These are phyloP conservation scores for Psylliodes chrysocephalus DNA, from an alignment of 2,888 invertebrate species.

Conservation along the genomic window DNA sequence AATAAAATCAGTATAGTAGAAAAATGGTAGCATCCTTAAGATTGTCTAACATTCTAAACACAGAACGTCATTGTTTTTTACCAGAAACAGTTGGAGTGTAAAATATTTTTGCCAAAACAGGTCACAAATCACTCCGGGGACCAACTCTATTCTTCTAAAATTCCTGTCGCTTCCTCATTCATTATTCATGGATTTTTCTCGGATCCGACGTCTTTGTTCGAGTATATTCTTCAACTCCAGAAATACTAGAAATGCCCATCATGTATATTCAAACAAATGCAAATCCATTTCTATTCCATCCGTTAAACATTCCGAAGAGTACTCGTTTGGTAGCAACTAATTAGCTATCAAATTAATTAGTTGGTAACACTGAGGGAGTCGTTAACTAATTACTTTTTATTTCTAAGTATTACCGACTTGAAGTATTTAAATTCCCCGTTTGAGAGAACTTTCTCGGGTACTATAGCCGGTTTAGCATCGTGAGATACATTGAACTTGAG, in stretches of 20 bases:
- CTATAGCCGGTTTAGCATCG: too few relatives aligned
- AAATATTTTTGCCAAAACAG: constrained; percentile 18
- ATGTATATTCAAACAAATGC: constrained; percentile 44
- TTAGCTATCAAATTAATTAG: constrained; percentile 46
- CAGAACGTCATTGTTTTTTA: too few relatives aligned
- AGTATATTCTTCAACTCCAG: constrained; percentile 20
- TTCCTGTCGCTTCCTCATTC: constrained; percentile 18
- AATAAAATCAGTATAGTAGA: too few relatives aligned
- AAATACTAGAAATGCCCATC: constrained; percentile 38
- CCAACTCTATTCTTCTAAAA: constrained; percentile 8
- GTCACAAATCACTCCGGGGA: constrained; percentile 13
- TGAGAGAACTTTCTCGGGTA: constrained; percentile 32
- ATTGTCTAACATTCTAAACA: too few relatives aligned
- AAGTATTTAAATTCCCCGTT: constrained; percentile 44
- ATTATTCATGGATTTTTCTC: constrained; percentile 27
- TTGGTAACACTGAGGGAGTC: constrained; percentile 45
- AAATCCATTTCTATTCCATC: constrained; percentile 38
- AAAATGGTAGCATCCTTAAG: too few relatives aligned
- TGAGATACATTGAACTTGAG: too few relatives aligned
- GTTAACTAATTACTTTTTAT: constrained; percentile 43
- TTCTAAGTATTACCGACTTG: constrained; percentile 41
- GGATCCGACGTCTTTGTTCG: constrained; percentile 25
- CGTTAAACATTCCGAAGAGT: constrained; percentile 39
- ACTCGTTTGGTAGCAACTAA: constrained; percentile 42
- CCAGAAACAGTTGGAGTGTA: constrained; percentile 1